Evolutionary conservation across 2,113 vertebrate genomes (phyloP).

Genomic region (Alouatta palliata): DNA sequence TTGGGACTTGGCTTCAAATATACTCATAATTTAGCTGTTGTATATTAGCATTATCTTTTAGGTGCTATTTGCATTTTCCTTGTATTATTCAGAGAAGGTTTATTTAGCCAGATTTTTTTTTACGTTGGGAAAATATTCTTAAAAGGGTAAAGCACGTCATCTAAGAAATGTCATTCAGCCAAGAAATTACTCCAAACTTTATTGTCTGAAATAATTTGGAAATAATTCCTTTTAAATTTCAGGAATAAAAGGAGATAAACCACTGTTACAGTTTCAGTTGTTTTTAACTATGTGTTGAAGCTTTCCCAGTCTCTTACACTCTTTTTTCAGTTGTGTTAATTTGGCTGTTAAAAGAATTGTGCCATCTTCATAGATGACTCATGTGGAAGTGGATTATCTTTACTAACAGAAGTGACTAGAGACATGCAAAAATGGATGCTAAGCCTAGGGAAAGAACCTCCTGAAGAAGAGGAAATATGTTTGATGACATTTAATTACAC

Average conservation of each 20-base stretch:
- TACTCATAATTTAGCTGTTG: background rate
- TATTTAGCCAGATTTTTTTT: background rate
- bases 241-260: background rate
- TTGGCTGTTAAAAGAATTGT: background rate
- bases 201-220: background rate
- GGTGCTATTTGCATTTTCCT: conserved; percentile 27
- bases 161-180: background rate
- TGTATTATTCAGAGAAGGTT: background rate
- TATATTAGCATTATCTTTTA: background rate
- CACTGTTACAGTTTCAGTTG: background rate
- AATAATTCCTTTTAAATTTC: background rate
- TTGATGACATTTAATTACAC: background rate
- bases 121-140: background rate
- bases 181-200: background rate
- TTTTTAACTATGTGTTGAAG: background rate
- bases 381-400: background rate
- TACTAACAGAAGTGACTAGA: background rate
- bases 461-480: background rate
- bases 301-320: background rate
- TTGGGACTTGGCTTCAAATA: background rate
- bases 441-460: background rate
- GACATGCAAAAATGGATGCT: background rate
- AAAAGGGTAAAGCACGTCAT: background rate
- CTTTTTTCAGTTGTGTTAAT: background rate
- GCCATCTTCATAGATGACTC: background rate